Evolutionary conservation across 2,797 vertebrate genomes (phyloP).

Genomic region (Pseudocheirus occidentalis): DNA sequence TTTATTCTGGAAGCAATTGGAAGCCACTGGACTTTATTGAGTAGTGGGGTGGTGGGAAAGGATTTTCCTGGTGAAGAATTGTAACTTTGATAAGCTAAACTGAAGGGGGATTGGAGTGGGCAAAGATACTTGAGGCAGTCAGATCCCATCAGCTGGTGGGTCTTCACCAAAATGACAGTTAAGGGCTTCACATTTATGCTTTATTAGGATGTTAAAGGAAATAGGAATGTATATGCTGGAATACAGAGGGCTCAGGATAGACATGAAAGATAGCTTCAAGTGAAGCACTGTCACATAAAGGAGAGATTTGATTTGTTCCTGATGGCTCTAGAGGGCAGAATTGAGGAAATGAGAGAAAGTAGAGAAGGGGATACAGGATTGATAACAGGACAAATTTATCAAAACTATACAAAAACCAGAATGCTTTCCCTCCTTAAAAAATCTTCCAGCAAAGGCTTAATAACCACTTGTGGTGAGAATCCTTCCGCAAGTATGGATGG

Average conservation of each 20-base stretch:
- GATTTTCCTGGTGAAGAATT: background rate
- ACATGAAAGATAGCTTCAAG: background rate
- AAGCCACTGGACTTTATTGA: background rate
- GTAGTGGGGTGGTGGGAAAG: background rate
- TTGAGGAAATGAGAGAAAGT: background rate
- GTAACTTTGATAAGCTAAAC: background rate
- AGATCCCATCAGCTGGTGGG: too few relatives aligned
- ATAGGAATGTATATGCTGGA: background rate
- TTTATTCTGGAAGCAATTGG: background rate
- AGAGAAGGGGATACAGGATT: background rate
- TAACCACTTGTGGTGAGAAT: background rate
- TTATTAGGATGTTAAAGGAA: background rate
- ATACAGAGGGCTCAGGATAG: background rate
- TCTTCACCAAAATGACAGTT: background rate
- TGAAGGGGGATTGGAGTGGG: too few relatives aligned
- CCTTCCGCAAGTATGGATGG: background rate
- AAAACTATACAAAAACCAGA: background rate
- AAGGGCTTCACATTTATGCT: background rate
- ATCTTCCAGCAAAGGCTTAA: background rate
- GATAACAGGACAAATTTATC: background rate
- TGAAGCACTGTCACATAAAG: too few relatives aligned
- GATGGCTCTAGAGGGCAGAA: background rate
- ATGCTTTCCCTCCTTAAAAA: background rate
- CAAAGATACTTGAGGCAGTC: too few relatives aligned
- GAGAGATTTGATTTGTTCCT: background rate